These are phyloP conservation scores for Sclerurus mexicanus DNA, from an alignment of 2,113 vertebrate species.

Conservation along the genomic window DNA sequence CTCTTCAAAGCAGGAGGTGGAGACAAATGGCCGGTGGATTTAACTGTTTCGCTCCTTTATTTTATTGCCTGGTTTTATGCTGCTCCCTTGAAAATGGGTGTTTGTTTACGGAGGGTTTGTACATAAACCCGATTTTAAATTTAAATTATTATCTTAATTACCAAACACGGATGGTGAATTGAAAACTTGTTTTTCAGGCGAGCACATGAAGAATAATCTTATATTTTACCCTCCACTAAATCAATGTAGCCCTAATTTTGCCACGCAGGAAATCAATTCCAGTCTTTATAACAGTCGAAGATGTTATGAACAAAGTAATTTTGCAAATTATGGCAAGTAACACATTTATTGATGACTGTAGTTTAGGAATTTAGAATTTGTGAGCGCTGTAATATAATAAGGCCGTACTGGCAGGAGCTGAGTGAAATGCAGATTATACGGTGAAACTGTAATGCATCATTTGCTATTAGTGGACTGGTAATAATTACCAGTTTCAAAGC, in stretches of 20 bases:
- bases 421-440: conserved; percentile 78
- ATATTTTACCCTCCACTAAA: conserved; percentile 76
- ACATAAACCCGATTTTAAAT: conserved; percentile 50
- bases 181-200: conserved; percentile 76
- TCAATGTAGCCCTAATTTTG: conserved; percentile 80
- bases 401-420: conserved; percentile 52
- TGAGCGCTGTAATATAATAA: conserved; percentile 73
- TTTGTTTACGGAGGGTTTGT: conserved; percentile 2
- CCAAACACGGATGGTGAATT: conserved; percentile 62
- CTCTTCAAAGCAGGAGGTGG: conserved; percentile 55
- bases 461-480: conserved; percentile 84
- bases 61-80: background rate
- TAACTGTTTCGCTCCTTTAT: conserved; percentile 50
- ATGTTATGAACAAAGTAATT: conserved; percentile 84
- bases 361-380: conserved; percentile 77
- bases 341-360: conserved; percentile 81
- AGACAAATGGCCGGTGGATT: conserved; percentile 43
- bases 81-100: background rate
- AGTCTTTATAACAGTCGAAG: conserved; percentile 78
- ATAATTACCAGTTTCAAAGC: conserved; percentile 86
- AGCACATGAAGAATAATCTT: conserved; percentile 79
- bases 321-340: conserved; percentile 79
- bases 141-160: conserved; percentile 68
- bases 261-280: conserved; percentile 78
- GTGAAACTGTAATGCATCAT: conserved; percentile 80